phyloP scores from a whole-genome alignment of 2,888 invertebrate genomes.

The Xanthia icteritia region DNA sequence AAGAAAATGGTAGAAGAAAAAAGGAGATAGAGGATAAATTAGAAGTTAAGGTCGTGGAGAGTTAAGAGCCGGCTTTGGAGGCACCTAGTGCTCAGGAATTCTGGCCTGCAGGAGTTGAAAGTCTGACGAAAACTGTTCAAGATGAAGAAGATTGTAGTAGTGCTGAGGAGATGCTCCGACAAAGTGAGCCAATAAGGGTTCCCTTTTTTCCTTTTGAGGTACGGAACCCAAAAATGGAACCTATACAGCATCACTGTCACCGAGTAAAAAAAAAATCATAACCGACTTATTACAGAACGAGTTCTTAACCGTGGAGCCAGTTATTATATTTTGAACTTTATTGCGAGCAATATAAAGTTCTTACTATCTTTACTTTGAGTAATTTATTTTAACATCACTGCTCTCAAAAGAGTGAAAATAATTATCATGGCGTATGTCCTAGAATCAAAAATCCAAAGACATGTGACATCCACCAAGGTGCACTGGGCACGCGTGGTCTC shows the following conservation, averaged over 20 bases:
- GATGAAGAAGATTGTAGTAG: conserved; percentile 81
- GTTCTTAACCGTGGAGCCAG: too few relatives aligned
- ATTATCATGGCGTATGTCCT: background rate
- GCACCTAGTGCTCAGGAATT: conserved; percentile 85
- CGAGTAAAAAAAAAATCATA: too few relatives aligned
- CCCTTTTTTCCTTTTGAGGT: background rate
- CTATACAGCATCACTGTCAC: too few relatives aligned
- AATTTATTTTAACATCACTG: too few relatives aligned
- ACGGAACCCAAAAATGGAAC: too few relatives aligned
- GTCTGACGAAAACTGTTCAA: conserved; percentile 55
- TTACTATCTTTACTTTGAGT: too few relatives aligned
- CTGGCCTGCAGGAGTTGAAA: conserved; percentile 74
- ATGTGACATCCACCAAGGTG: background rate
- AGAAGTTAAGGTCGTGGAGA: conserved; percentile 72
- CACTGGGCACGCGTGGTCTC: background rate
- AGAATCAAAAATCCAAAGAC: background rate
- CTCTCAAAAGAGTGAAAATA: too few relatives aligned
- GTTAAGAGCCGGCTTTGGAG: conserved; percentile 77
- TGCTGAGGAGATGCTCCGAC: conserved; percentile 87
- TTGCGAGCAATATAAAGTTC: too few relatives aligned
- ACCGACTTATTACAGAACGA: too few relatives aligned
- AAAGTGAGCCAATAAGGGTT: too few relatives aligned
- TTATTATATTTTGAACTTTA: too few relatives aligned
- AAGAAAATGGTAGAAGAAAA: conserved; percentile 53
- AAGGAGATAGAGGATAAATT: conserved; percentile 38